Evolutionary conservation across 2,797 vertebrate genomes (phyloP).

Genomic region (Cossypha niveicapilla): DNA sequence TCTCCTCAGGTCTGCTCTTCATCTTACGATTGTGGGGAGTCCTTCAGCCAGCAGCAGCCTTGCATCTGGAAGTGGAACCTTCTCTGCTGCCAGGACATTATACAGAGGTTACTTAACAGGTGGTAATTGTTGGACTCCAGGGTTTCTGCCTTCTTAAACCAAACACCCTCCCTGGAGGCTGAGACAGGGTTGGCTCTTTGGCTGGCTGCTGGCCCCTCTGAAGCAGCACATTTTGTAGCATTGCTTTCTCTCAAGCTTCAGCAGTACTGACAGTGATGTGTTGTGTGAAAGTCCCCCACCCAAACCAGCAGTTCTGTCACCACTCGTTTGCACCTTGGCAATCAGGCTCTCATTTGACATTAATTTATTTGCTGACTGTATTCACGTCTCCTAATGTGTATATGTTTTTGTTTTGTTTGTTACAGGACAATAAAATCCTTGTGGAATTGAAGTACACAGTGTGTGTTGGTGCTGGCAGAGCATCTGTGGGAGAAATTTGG

Average conservation of each 20-base stretch:
- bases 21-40: not conserved
- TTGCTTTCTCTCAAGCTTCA: not conserved
- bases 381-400: slow-evolving; percentile 15
- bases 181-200: not conserved
- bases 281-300: not conserved
- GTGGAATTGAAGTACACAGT: not conserved
- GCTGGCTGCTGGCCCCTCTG: not conserved
- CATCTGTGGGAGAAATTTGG: not conserved
- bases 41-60: not conserved
- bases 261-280: not conserved
- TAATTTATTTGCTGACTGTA: slow-evolving; percentile 68
- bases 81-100: not conserved
- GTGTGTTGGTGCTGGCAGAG: not conserved
- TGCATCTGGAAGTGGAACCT: not conserved
- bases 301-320: not conserved
- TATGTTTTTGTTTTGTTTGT: slow-evolving; percentile 27
- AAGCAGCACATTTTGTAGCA: not conserved
- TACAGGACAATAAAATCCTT: slow-evolving; percentile 62
- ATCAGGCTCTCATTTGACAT: slow-evolving; percentile 12
- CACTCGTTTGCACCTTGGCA: slow-evolving; percentile 26
- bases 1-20: not conserved
- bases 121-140: not conserved
- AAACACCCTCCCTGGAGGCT: not conserved
- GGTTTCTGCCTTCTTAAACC: not conserved
- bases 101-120: not conserved